A percentile compares a stretch with the other conserved stretches of the same genome.
These are phyloP conservation scores for Tetranychus truncatus DNA, from an alignment of 2,888 invertebrate genomes.

Conservation along the genomic window DNA sequence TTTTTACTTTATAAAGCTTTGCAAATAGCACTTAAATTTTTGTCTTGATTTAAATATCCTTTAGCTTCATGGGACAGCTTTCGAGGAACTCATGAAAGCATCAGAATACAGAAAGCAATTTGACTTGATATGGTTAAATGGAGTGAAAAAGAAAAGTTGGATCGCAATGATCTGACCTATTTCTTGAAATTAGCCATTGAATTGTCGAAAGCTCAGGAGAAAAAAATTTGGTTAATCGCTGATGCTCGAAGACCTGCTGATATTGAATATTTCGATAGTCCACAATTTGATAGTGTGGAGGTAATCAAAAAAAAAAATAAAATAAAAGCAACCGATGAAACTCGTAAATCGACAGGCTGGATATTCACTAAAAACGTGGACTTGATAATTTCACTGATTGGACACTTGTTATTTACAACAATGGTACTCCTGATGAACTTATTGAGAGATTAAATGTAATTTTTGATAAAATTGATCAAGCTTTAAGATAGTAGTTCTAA, in stretches of 20 bases:
- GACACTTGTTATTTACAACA: constrained; percentile 55
- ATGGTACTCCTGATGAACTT: constrained; percentile 32
- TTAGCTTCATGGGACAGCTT: constrained; percentile 48
- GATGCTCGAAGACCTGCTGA: constrained; percentile 72
- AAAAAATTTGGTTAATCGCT: constrained; percentile 68
- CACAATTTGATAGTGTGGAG: constrained; percentile 29
- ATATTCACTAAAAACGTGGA: constrained; percentile 50
- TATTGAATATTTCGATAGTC: constrained; percentile 63
- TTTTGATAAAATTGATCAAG: neutral
- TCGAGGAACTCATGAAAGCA: constrained; percentile 54
- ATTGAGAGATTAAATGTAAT: neutral
- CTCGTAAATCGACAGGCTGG: constrained; percentile 57
- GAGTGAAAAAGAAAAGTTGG: constrained; percentile 55
- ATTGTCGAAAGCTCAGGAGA: constrained; percentile 39
- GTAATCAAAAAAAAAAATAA: constrained; percentile 52
- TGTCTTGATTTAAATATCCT: neutral
- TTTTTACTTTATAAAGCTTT: too few relatives aligned
- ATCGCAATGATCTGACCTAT: constrained; percentile 57
- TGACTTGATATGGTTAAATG: constrained; percentile 75
- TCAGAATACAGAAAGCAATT: constrained; percentile 74
- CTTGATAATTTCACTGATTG: constrained; percentile 56
- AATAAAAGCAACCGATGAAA: constrained; percentile 46
- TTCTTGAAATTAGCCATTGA: constrained; percentile 66
- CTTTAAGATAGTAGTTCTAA: neutral
- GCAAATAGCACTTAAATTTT: neutral